Conservation (phyloP, 2,888 invertebrate genomes). For the Cephus rjabovi region DNA sequence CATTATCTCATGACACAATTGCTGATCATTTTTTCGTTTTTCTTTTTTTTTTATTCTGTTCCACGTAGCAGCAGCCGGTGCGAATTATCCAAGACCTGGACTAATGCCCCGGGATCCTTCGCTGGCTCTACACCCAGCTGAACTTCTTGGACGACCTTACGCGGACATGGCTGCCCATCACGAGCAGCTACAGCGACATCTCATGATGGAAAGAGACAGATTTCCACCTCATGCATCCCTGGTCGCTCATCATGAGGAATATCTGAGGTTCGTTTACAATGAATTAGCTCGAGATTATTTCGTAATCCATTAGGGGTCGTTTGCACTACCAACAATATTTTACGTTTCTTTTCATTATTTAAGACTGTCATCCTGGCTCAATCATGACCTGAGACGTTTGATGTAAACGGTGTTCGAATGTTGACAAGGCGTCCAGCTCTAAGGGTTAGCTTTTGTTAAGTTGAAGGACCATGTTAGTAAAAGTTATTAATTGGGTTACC, state of each 20-base stretch:
- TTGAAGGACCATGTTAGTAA: neutral
- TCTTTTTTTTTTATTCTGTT: conserved; percentile 11
- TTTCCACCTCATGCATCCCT: conserved; percentile 73
- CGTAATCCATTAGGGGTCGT: neutral
- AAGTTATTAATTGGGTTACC: neutral
- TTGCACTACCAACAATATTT: neutral
- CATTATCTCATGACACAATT: neutral
- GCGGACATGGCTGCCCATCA: conserved; percentile 85
- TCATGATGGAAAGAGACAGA: conserved; percentile 85
- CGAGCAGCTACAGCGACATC: conserved; percentile 87
- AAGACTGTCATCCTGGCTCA: neutral
- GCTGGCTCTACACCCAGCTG: conserved; percentile 79
- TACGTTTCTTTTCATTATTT: neutral
- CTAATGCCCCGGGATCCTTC: conserved; percentile 72
- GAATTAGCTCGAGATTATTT: neutral
- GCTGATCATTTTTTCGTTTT: conserved; percentile 6
- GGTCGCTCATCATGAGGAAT: conserved; percentile 77
- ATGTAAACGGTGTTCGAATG: neutral
- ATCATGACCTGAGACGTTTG: neutral
- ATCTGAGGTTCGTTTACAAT: conserved; percentile 69
- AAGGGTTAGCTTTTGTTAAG: neutral
- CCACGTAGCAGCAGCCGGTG: conserved; percentile 66
- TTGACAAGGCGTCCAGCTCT: neutral
- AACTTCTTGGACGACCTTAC: conserved; percentile 83
- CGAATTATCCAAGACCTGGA: conserved; percentile 73